Evolutionary conservation across 2,888 invertebrate genomes (phyloP), one percentile per base, ranked within the genome.

Genomic region (Cosmorhoe ocellata): DNA sequence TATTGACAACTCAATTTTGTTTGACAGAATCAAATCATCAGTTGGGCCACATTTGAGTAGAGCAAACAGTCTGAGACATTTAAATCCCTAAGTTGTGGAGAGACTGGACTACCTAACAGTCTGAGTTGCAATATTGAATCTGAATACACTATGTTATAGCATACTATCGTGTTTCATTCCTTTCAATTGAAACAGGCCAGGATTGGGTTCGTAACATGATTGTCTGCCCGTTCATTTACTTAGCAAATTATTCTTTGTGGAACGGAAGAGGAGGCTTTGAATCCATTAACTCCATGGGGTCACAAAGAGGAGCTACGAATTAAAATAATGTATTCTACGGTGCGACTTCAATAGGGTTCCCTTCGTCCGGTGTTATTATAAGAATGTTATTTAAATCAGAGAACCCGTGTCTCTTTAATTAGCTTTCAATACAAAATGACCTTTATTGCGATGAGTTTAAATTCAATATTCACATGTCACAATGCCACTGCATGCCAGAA

Each of bases 201-300:
- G 4, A 36, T 30, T 22, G 24, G 12, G 43, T 4, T 28, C 22
- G 77, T 86, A 88, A 88, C 87, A 78, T 84, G 85, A 89, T 89
- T 40, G 50, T 45, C 87, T 83, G 83, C 68, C 78, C 79, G 80
- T 87, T 88, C 88, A 90, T 90, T 90, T 89, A 90, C 89, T 90
- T 90, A 89, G 82, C 84, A 89, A 89, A 89, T 90, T 88, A 90
- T 89, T 89, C 89, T 89, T 89, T 89, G 88, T 88, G 78, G 79
- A 84, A 84, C 88, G 88, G 86, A 86, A 87, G 84, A 84, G 88
- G 81, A 83, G 84, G 81, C 84, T 90, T 88, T 89, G 89, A 88
- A 88, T 89, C 87, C 89, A 89, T 90, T 89, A 88, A 90, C 88
- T 81, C 83, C 68, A 86, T 81, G 84, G 88, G 88, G 85, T 88